Base-by-base conservation (phyloP, 2,797 vertebrate genomes). In the Chiroxiphia lanceolata region DNA sequence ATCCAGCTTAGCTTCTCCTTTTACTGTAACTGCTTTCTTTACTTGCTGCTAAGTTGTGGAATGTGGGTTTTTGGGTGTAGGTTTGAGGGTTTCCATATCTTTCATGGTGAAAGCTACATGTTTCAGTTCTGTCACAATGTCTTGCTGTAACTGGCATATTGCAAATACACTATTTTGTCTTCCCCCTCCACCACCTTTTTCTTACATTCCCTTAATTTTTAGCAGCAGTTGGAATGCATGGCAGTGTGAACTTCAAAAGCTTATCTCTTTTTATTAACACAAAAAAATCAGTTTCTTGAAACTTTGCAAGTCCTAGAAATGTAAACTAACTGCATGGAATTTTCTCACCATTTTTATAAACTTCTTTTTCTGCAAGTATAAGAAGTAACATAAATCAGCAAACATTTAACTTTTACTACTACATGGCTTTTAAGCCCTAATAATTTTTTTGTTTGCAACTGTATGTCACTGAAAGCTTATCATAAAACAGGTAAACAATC, bases 151-250 rank as follows among this genome's bases (percentile, higher is more conserved):
- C 10, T 10, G 18, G 11, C 21, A 42, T 21, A 59, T 12, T 40
- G 14, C 14, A 94, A 84, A 83, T 9, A 65, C 1, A 3, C 3
- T 17, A 27, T 45, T 74, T 64, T 34, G 16, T 47, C 9, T 17
- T 11, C 7, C 3, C 4, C 4, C 14, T 31, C 15, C 3, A 40
- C 2, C 2, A 4, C 2, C 3, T 9, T 15, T 34, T 15, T 33
- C 36, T 27, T 15, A 13, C 59, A 38, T 25, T 34, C 25, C 22
- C 22, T 57, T 45, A 17, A 48, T 48, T 53, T 77, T 51, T 47
- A 81, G 57, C 7, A 78, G 50, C 60, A 65, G 36, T 10, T 82
- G 36, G 40, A 60, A 78, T 36, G n/a, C 44, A 33, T 16, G 15
- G 29, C 19, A 81, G 8, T 10, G 9, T 33, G 34, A 67, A 38